Evolutionary conservation across 2,113 vertebrate species (phyloP), one percentile per base, ranked within the genome.

Genomic region (Porphyrio hochstetteri): DNA sequence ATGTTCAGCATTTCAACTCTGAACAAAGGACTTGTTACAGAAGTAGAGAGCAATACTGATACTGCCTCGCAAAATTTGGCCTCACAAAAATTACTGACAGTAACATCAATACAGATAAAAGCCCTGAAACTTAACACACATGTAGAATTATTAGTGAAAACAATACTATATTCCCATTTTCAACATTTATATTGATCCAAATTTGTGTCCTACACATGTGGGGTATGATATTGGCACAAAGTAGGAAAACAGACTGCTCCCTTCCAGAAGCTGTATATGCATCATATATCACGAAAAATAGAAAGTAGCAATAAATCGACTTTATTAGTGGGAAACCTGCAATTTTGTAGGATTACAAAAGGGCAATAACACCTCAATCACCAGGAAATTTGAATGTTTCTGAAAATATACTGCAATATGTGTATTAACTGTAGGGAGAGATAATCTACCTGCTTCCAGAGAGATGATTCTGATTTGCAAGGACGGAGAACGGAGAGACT

Each of bases 401-500:
- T 65, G 61, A 77, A 96, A 86, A 71, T 29, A 64, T 19, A 75
- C 13, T 64, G 36, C 56, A 85, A 33, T 50, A 52, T 31, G 28
- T 61, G 4, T 68, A 87, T 57, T 67, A 77, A 88, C 79, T 48
- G 10, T 24, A 74, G 44, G 19, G 31, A 90, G 56, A 88, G 59
- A 60, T 23, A 65, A 90, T 80, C 59, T 67, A 7, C 74, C 71
- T 83, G 36, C 50, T 88, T 85, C n/a, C 53, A 80, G 53, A 63
- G 23, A 90, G 80, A 82, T 94, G 89, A 85, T 85, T 90, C 55
- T 68, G 67, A 64, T 91, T 81, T 93, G 57, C 64, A 80, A 63
- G 36, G 75, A 81, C 48, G 83, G 36, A 88, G 48, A 90, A 52
- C 21, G 18, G n/a, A 82, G 5, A 67, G 69, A 70, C 65, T 69